Conservation (phyloP, 2,888 invertebrate genomes). For the Cryptus armator region DNA sequence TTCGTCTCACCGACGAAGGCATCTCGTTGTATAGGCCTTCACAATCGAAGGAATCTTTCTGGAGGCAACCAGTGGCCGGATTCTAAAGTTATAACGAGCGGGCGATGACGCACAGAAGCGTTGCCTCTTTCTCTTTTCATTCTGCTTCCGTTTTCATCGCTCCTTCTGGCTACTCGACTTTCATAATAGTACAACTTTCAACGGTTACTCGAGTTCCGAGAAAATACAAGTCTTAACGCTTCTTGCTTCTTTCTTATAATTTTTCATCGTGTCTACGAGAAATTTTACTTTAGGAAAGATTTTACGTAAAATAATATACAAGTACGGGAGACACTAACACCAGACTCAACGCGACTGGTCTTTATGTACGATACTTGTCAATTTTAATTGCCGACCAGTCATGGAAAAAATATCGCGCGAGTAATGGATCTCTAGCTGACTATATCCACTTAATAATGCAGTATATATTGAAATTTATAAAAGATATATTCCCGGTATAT, state of each 20-base stretch:
- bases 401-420: too few relatives aligned
- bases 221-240: background rate
- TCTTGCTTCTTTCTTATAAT: background rate
- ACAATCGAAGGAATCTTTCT: slow-evolving; percentile 34
- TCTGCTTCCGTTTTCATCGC: background rate
- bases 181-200: slow-evolving; percentile 21
- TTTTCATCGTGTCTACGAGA: background rate
- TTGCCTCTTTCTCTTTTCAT: background rate
- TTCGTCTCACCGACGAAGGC: slow-evolving; percentile 8
- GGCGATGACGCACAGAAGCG: slow-evolving; percentile 25
- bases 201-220: background rate
- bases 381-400: too few relatives aligned
- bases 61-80: slow-evolving; percentile 62
- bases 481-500: too few relatives aligned
- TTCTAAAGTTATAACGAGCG: slow-evolving; percentile 56
- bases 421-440: too few relatives aligned
- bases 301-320: background rate
- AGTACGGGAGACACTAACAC: too few relatives aligned
- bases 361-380: too few relatives aligned
- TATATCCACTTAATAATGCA: too few relatives aligned
- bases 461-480: too few relatives aligned
- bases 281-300: background rate
- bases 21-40: slow-evolving; percentile 10
- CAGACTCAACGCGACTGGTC: too few relatives aligned
- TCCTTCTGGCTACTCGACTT: slow-evolving; percentile 19